phyloP scores from a whole-genome alignment of 2,888 invertebrate genomes.

The Lottia scabra region DNA sequence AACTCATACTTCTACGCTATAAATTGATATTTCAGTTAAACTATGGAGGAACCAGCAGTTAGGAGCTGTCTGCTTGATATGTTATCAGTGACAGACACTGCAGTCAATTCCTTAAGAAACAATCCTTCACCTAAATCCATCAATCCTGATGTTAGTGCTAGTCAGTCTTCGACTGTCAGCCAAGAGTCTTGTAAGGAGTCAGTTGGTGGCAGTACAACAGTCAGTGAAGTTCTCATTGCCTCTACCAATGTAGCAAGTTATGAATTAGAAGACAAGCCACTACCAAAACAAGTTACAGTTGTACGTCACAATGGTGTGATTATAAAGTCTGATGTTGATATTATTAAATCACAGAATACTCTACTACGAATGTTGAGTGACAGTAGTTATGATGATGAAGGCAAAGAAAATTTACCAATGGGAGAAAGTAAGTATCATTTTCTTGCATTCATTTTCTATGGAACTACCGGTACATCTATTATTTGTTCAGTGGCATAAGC shows the following conservation, averaged over 20 bases:
- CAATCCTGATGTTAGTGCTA: conserved; percentile 19
- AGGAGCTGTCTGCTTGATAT: conserved; percentile 47
- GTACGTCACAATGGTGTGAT: too few relatives aligned
- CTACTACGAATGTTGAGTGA: background rate
- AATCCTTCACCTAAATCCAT: conserved; percentile 26
- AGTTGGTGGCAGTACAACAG: conserved; percentile 49
- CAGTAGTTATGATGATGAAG: background rate
- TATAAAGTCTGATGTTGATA: too few relatives aligned
- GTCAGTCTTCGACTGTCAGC: conserved; percentile 13
- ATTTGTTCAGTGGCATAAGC: too few relatives aligned
- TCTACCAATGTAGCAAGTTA: conserved; percentile 34
- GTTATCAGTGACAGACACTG: conserved; percentile 54
- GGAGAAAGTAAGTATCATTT: too few relatives aligned
- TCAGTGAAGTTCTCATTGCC: conserved; percentile 50
- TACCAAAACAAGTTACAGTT: too few relatives aligned
- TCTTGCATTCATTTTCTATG: too few relatives aligned
- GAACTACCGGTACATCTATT: too few relatives aligned
- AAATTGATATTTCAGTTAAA: too few relatives aligned
- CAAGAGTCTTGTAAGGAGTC: conserved; percentile 33
- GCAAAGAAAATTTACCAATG: too few relatives aligned
- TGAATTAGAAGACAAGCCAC: too few relatives aligned
- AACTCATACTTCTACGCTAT: too few relatives aligned
- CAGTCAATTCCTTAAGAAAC: conserved; percentile 46
- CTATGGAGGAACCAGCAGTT: background rate
- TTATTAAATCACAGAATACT: too few relatives aligned